Evolutionary conservation across 2,797 vertebrate genomes (phyloP), one percentile per base, ranked within the genome.

Genomic region (Hoplostethus mediterraneus): DNA sequence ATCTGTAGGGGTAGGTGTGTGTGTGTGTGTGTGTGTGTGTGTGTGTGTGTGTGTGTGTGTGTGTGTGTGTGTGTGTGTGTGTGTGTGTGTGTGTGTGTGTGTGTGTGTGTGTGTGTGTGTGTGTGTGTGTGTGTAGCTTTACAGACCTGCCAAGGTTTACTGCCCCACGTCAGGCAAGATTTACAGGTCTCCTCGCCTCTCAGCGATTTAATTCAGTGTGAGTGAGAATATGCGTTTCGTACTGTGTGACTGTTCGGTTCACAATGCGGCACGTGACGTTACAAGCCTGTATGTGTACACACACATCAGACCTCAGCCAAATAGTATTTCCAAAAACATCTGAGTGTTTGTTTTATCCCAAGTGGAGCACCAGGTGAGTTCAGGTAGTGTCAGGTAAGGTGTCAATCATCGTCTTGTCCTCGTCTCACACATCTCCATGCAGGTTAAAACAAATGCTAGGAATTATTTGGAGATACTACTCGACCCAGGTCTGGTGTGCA

Each of bases 131-230:
- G 53, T 25, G 52, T 45, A 69, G 73, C 69, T 66, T 81, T 55
- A 73, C 75, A 79, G 73, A 79, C 64, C 79, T 76, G 79, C 69
- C 80, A 71, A 67, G 55, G 68, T 90, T 88, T 85, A 90, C 76
- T 63, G 30, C 64, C 64, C 72, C 67, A 79, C 73, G 81, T 84
- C 80, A 82, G 66, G 16, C 2, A 14, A 33, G 76, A 90, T 88
- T 80, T 88, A 90, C 40, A 2, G 17, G 48, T 55, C 71, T 63
- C 40, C 55, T 70, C 25, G 16, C 61, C 75, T 79, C 60, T 1
- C 5, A 54, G 73, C 11, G 3, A 68, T 78, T 82, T 70, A 49
- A 83, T 80, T 84, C 65, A 74, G 66, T 57, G 40, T 0, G 51
- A 65, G 73, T 56, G 63, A 59, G 65, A 82, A 75, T 79, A 53